Base-by-base conservation (phyloP, 2,113 vertebrate species). In the Lophius piscatorius region DNA sequence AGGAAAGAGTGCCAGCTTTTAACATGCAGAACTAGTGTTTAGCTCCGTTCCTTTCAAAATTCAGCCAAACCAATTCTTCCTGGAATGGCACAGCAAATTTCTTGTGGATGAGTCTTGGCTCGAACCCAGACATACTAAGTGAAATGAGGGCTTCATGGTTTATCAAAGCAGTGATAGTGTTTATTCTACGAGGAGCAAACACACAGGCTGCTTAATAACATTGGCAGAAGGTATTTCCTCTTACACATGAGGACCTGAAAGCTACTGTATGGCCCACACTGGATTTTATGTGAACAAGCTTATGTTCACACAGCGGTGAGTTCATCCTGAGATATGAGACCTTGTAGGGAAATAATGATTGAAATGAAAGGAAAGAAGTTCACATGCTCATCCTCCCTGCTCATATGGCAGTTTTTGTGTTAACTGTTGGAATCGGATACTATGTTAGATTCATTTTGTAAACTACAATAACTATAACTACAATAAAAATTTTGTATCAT, bases 121-220 rank as follows among this genome's bases (percentile, higher is more conserved):
- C 23, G 23, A 38, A 69, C 66, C 22, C 67, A 62, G 62, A 76
- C 77, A 83, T 51, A 77, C 79, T 80, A 67, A 82, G 68, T 80
- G 62, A 77, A 86, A 82, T 63, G 71, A 79, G 71, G 59, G 74
- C 72, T 76, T 81, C 57, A 65, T 70, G 63, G 76, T 85, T 84
- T 81, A 88, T 86, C 74, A 79, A 76, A 80, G 78, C 52, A 48
- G 44, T 75, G 18, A 23, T 66, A 55, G 58, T 80, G 77, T 86
- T 87, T 83, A 76, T 86, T 72, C 80, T 41, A 46, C 59, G 6
- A 51, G 39, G 67, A 63, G 67, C 76, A 75, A 80, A 74, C 83
- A 71, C 56, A 42, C 71, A 34, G 42, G 48, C 63, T 66, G 46
- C 60, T 56, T 78, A 78, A 78, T 80, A 84, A 78, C 78, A 76